phyloP scores from a whole-genome alignment of 2,888 invertebrate species.

The Acronicta alni region DNA sequence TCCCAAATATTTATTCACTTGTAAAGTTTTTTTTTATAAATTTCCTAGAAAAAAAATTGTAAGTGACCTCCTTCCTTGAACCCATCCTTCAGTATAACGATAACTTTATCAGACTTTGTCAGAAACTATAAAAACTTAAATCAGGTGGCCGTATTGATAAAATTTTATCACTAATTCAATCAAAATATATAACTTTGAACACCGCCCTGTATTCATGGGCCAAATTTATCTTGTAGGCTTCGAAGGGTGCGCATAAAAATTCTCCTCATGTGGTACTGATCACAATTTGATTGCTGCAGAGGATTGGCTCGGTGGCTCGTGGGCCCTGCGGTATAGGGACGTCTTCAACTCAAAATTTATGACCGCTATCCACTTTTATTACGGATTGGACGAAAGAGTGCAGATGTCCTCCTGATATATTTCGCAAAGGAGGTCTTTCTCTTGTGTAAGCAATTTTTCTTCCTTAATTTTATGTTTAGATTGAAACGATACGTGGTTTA shows the following conservation, averaged over 20 bases:
- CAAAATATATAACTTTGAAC: constrained; percentile 69
- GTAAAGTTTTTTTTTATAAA: too few species aligned
- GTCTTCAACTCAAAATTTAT: constrained; percentile 76
- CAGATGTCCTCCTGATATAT: constrained; percentile 79
- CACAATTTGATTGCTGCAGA: constrained; percentile 83
- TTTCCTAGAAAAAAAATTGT: too few species aligned
- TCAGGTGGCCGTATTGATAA: constrained; percentile 56
- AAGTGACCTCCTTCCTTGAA: too few species aligned
- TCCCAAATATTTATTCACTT: too few species aligned
- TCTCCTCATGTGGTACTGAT: constrained; percentile 80
- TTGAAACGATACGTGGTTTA: constrained; percentile 52
- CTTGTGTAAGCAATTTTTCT: constrained; percentile 56
- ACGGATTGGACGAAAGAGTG: constrained; percentile 81
- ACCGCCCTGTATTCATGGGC: constrained; percentile 59
- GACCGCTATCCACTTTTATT: constrained; percentile 81
- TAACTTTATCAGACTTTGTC: not conserved
- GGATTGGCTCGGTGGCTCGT: constrained; percentile 60
- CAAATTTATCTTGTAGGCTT: constrained; percentile 74
- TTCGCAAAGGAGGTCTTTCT: constrained; percentile 55
- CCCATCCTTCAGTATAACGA: too few species aligned
- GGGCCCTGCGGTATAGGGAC: constrained; percentile 70
- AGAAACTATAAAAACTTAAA: constrained; percentile 43
- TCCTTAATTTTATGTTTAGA: constrained; percentile 61
- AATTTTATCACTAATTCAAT: constrained; percentile 69
- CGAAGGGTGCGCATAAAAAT: constrained; percentile 80